A percentile compares a stretch with the other conserved stretches of the same genome.
Conservation (phyloP, 2,113 vertebrate genomes). For the Anoplopoma fimbria region DNA sequence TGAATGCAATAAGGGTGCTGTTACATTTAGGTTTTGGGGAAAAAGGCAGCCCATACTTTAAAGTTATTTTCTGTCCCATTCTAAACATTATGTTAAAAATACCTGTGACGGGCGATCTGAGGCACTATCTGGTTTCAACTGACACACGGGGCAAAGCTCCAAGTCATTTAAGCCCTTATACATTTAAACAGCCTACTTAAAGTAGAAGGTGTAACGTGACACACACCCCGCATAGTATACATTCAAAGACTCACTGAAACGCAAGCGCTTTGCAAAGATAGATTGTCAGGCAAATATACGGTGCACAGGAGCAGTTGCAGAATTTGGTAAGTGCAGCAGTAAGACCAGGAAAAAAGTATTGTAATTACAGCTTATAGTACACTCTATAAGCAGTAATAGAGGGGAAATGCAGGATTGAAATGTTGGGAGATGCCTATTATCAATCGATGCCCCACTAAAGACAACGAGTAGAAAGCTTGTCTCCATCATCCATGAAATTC, state of each 20-base stretch:
- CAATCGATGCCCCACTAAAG: too few species aligned
- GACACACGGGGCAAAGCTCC: constrained; percentile 23
- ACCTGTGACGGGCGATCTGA: constrained; percentile 27
- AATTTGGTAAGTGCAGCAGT: constrained; percentile 27
- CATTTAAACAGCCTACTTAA: constrained; percentile 18
- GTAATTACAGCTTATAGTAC: constrained; percentile 15
- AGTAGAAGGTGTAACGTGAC: constrained; percentile 21
- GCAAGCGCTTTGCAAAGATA: constrained; percentile 36
- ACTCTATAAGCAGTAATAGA: not conserved
- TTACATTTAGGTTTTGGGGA: constrained; percentile 9
- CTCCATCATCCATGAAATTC: too few species aligned
- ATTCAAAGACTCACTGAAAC: constrained; percentile 67
- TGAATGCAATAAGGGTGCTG: constrained; percentile 24
- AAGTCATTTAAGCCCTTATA: constrained; percentile 15
- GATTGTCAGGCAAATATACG: constrained; percentile 79
- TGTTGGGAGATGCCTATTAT: not conserved
- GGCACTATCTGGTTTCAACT: constrained; percentile 60
- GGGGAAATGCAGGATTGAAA: not conserved
- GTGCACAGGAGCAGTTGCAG: constrained; percentile 19
- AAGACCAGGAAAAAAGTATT: not conserved
- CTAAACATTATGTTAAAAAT: constrained; percentile 24
- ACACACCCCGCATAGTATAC: constrained; percentile 39
- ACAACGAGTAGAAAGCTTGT: too few species aligned
- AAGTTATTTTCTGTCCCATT: constrained; percentile 22
- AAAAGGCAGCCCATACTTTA: constrained; percentile 14